Base-by-base conservation (phyloP, 2,888 invertebrate genomes). In the Drosophila acutilabella region DNA sequence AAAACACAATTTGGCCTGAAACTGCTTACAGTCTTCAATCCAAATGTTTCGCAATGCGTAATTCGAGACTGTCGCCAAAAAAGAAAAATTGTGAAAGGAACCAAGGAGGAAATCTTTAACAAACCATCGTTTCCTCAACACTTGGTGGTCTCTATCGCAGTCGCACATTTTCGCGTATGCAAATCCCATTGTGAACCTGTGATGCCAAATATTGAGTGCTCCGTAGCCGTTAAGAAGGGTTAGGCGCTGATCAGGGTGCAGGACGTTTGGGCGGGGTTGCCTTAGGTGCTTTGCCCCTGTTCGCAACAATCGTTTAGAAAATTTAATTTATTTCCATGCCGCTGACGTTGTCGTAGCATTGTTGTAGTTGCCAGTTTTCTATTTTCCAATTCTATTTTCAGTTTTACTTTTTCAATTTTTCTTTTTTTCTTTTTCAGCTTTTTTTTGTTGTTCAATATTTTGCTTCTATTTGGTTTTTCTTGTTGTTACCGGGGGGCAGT, bases 301-400 rank as follows among this genome's bases (percentile, higher is more conserved):
- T 59, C 42, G 48, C 75, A 30, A 85, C 87, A 87, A 78, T 88
- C 89, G 88, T 79, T 80, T 84, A 80, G 78, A 86, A 88, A 88
- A 89, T 89, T 85, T 80, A 88, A 88, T 88, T 89, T 89, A 89
- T 88, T 86, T 85, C 76, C 68, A 56, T 75, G 76, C 71, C 45
- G 71, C 73, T 71, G 71, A 68, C 45, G 53, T 42, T 45, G 45
- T 18, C 18, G 60, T 50, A 52, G 74, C 78, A 70, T 82, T 83
- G 83, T 79, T 64, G 66, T 82, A 85, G 83, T 79, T 64, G 66
- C 86, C 71, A 75, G 71, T 78, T 81, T 81, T 78, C 78, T 75
- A 72, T 78, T 78, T 88, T 74, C 80, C 75, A 82, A 82, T 82
- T 85, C 87, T 72, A 78, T 84, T 76, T 78, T 74, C 80, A 68